These are phyloP conservation scores for Anastatus disparis DNA, from an alignment of 1,140 invertebrate species.

Conservation along the genomic window DNA sequence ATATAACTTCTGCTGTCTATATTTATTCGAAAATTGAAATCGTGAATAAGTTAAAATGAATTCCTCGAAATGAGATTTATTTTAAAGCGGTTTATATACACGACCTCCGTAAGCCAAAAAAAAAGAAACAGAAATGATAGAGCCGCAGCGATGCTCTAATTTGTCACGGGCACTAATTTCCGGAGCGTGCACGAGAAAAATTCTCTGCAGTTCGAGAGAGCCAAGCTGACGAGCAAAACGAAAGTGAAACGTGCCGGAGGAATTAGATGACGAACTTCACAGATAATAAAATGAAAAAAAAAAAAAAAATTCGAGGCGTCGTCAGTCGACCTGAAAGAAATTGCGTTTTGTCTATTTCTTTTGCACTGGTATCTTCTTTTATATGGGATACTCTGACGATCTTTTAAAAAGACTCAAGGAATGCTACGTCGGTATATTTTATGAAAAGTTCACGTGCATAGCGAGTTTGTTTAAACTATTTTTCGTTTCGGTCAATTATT, in stretches of 20 bases:
- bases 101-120: slow-evolving; percentile 5
- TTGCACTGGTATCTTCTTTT: no score
- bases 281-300: not conserved
- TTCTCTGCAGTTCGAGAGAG: not conserved
- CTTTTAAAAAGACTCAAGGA: no score
- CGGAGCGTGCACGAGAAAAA: not conserved
- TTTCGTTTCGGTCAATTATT: no score
- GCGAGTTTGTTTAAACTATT: no score
- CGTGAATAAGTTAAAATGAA: no score
- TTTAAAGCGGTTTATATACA: no score
- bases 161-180: not conserved
- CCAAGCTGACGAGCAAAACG: not conserved
- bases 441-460: no score
- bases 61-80: no score
- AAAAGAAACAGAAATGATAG: slow-evolving; percentile 1
- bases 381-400: no score
- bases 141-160: not conserved
- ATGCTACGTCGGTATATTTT: no score
- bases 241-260: not conserved
- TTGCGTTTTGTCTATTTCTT: not conserved
- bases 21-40: no score
- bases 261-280: not conserved
- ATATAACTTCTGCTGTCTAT: no score
- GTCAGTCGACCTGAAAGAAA: not conserved
- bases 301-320: not conserved